A percentile compares a stretch with the other conserved stretches of the same genome.
These are phyloP conservation scores for Caranx melampygus DNA, from an alignment of 2,113 vertebrate species.

Conservation along the genomic window DNA sequence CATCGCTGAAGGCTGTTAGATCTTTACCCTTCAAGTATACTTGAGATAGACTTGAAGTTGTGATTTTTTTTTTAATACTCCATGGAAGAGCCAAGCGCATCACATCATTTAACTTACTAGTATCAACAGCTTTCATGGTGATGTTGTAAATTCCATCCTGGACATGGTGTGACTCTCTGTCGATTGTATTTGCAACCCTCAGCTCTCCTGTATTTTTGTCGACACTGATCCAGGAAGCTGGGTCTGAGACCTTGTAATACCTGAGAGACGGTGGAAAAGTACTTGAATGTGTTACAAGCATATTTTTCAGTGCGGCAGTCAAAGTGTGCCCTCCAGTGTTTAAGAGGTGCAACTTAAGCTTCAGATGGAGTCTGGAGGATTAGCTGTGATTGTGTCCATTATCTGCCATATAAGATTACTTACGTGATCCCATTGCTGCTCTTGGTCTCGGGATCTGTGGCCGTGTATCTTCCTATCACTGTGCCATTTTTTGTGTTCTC, in stretches of 20 bases:
- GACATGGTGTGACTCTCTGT: conserved; percentile 87
- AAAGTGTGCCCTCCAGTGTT: conserved; percentile 58
- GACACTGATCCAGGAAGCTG: conserved; percentile 87
- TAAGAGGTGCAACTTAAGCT: not conserved
- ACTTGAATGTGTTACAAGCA: not conserved
- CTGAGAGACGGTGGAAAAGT: conserved; percentile 73
- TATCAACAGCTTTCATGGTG: conserved; percentile 76
- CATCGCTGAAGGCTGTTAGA: not conserved
- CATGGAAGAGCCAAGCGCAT: not conserved
- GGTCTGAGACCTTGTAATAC: conserved; percentile 86
- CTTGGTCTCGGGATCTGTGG: conserved; percentile 88
- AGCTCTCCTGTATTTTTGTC: conserved; percentile 82
- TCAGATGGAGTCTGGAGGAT: not conserved
- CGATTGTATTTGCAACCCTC: conserved; percentile 85
- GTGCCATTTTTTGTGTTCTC: conserved; percentile 84
- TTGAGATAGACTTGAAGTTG: not conserved
- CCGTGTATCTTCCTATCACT: conserved; percentile 82
- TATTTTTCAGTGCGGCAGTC: conserved; percentile 11
- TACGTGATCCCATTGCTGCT: conserved; percentile 87
- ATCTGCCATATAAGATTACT: not conserved
- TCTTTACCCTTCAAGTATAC: not conserved
- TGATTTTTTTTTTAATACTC: not conserved
- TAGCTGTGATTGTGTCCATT: not conserved
- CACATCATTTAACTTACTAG: conserved; percentile 64
- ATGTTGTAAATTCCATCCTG: conserved; percentile 80